Evolutionary conservation across 2,113 vertebrate genomes (phyloP).

Genomic region (Hiodon alosoides): DNA sequence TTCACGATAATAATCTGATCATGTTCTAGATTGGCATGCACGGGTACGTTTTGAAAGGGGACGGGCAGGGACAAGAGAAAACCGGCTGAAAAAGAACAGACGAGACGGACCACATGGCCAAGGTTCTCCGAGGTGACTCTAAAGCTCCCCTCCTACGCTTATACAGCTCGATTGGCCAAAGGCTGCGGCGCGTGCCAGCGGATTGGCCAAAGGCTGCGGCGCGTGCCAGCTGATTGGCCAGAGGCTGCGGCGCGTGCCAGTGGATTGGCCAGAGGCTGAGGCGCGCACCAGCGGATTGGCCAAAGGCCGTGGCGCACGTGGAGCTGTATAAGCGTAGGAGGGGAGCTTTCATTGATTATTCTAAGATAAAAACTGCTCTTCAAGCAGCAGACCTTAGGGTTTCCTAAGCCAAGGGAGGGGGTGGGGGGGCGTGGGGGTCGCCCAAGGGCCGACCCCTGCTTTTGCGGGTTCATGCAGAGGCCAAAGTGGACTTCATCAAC

Average conservation of each 20-base stretch:
- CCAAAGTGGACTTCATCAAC: constrained; percentile 17
- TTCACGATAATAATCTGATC: constrained; percentile 1
- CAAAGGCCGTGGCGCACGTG: no score
- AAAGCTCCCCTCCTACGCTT: not conserved
- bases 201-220: no score
- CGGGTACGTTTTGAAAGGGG: not conserved
- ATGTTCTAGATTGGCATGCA: not conserved
- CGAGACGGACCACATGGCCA: not conserved
- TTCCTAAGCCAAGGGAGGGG: no score
- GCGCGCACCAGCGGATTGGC: no score
- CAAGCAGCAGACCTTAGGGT: not conserved
- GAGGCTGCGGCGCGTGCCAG: no score
- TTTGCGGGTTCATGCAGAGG: constrained; percentile 24
- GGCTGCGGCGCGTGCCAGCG: no score
- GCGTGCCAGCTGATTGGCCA: no score
- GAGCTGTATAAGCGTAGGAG: no score
- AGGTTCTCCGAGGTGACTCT: not conserved
- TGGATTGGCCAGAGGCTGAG: no score
- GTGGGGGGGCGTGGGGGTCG: not conserved
- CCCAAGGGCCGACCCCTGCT: constrained; percentile 16
- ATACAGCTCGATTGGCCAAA: no score
- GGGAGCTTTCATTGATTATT: no score
- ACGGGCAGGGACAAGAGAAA: not conserved
- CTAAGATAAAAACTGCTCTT: not conserved
- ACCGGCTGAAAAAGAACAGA: not conserved